These are phyloP conservation scores for Fistularia tabacaria DNA, from an alignment of 2,797 vertebrate genomes.

Conservation along the genomic window DNA sequence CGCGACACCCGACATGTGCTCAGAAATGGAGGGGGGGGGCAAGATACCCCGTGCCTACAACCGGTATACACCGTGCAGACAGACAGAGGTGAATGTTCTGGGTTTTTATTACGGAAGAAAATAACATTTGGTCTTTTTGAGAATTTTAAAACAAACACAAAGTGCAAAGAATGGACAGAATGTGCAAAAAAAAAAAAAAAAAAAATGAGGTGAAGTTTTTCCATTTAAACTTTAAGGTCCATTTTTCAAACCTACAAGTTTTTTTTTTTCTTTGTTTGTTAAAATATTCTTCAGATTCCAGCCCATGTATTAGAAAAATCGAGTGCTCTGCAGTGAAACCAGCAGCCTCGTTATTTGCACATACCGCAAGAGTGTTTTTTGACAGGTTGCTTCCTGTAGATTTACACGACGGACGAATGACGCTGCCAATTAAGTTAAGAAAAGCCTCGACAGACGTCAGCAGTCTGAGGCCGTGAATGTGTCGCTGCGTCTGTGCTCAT, in stretches of 20 bases:
- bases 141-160: slow-evolving; percentile 14
- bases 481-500: slow-evolving; percentile 53
- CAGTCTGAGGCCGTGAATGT: slow-evolving; percentile 57
- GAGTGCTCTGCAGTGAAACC: slow-evolving; percentile 15
- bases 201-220: too few relatives aligned
- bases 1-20: slow-evolving; percentile 20
- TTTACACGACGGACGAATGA: slow-evolving; percentile 47
- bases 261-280: slow-evolving; percentile 1
- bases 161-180: slow-evolving; percentile 8
- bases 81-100: slow-evolving; percentile 4
- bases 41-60: slow-evolving; percentile 37
- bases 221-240: background rate
- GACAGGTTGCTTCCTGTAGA: slow-evolving; percentile 46
- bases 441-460: slow-evolving; percentile 64
- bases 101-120: background rate
- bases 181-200: slow-evolving; percentile 14
- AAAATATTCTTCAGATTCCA: background rate
- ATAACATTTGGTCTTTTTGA: slow-evolving; percentile 2
- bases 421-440: slow-evolving; percentile 56
- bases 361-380: slow-evolving; percentile 40
- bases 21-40: too few relatives aligned
- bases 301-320: slow-evolving; percentile 42
- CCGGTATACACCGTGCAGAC: background rate
- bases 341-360: slow-evolving; percentile 46
- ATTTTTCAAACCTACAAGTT: background rate